Evolutionary conservation across 1,140 invertebrate species (phyloP).

Genomic region (Agrilus planipennis): DNA sequence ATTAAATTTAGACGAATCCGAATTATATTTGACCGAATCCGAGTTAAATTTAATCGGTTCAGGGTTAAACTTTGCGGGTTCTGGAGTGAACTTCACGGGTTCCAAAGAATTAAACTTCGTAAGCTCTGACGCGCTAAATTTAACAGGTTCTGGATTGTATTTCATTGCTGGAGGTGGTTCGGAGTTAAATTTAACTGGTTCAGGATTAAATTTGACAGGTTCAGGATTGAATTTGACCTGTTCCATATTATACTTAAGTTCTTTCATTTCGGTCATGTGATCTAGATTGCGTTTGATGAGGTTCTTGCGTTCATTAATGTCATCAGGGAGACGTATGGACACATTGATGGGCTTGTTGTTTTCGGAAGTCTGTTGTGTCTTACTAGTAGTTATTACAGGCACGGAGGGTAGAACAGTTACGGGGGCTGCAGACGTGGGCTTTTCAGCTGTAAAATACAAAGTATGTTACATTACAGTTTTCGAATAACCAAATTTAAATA

Average conservation of each 20-base stretch:
- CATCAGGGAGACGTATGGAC: conserved; percentile 31
- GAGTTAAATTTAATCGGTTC: conserved; percentile 6
- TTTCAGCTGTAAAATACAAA: conserved; percentile 4
- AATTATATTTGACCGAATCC: not conserved
- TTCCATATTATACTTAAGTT: conserved; percentile 14
- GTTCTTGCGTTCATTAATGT: conserved; percentile 31
- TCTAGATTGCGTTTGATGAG: conserved; percentile 30
- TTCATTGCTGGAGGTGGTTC: conserved; percentile 10
- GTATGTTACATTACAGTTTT: not conserved
- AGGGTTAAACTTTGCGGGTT: no score
- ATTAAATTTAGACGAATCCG: no score
- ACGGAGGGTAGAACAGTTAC: conserved; percentile 19
- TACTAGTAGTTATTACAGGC: conserved; percentile 22
- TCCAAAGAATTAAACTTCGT: no score
- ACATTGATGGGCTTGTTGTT: conserved; percentile 29
- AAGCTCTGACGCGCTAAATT: no score
- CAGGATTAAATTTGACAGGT: conserved; percentile 10
- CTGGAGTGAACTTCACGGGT: no score
- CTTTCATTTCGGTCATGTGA: conserved; percentile 15
- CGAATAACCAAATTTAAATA: not conserved
- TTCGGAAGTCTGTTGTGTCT: conserved; percentile 8
- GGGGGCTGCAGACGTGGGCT: conserved; percentile 15
- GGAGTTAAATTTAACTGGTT: no score
- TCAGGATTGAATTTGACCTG: conserved; percentile 19
- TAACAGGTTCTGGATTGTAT: conserved; percentile 20